Evolutionary conservation across 30 jellyfish, hydroid and myxozoan genomes (phyloP), one percentile per base, ranked within the genome.

Genomic region (Aurelia sp.): DNA sequence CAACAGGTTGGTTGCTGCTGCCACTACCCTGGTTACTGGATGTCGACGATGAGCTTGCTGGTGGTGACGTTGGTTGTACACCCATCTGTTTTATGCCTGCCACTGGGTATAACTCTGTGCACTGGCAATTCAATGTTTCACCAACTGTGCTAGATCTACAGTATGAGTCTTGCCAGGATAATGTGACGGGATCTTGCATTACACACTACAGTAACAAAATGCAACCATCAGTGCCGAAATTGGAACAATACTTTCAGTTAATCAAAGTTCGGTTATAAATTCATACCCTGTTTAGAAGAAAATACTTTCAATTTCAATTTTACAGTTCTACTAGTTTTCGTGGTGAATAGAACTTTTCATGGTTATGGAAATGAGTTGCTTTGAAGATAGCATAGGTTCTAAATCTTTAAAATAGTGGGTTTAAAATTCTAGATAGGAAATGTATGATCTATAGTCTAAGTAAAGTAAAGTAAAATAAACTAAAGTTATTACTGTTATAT

Each of bases 141-240:
- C 68, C 13, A 9, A 77, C 85, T 13, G 61, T 33, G 53, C 17
- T 27, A 10, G 85, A 27, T 8, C 16, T 61, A 63, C 91, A 82
- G 72, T 19, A 74, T 7, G 27, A 23, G 50, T 21, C 44, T 20
- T 27, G 52, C 91, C 91, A 82, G 1, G 18, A 20, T 66, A 51
- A n/a, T 22, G 86, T 41, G 15, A 17, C 41, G 3, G 91, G 78
- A 9, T 82, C 85, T 20, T 53, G 81, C 91, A 69, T 82, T n/a
- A 70, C 73, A 41, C 91, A 82, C 91, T 82, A 13, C 53, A 13
- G n/a, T 74, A 7, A 74, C 19, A 74, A 74, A 17, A 53, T 48
- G 7, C 13, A 19, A 60, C 1, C 35, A 22, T 6, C 27, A 8
- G 15, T 60, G 55, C 4, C 21, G 12, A n/a, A 0, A 60, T 22